Conservation (phyloP, 2,888 invertebrate species). For the Cephalotes varians region DNA sequence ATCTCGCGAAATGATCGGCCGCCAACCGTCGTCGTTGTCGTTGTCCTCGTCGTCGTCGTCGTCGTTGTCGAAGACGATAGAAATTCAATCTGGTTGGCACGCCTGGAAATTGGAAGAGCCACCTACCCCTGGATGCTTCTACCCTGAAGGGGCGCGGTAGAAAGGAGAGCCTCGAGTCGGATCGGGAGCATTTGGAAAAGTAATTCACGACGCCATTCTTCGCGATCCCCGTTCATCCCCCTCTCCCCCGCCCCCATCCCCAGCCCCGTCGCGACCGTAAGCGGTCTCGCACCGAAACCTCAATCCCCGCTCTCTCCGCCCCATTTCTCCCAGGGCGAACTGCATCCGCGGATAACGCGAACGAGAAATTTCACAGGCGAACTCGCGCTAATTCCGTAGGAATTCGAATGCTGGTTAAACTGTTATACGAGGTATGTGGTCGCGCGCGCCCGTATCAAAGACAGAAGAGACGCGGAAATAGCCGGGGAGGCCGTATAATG, state of each 20-base stretch:
- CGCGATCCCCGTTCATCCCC: slow-evolving; percentile 56
- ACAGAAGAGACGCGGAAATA: slow-evolving; percentile 32
- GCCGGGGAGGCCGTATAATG: slow-evolving; percentile 42
- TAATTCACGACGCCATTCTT: slow-evolving; percentile 79
- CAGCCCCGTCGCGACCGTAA: slow-evolving; percentile 30
- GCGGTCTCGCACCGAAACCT: slow-evolving; percentile 55
- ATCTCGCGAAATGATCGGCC: slow-evolving; percentile 82
- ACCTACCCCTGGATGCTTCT: slow-evolving; percentile 69
- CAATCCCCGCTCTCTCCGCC: slow-evolving; percentile 12
- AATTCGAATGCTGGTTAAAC: slow-evolving; percentile 66
- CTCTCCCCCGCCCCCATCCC: not conserved
- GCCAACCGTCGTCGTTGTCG: slow-evolving; percentile 63
- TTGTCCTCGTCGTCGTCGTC: slow-evolving; percentile 64
- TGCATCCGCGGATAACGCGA: slow-evolving; percentile 67
- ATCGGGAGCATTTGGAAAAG: slow-evolving; percentile 77
- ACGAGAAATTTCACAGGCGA: slow-evolving; percentile 70
- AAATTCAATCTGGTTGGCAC: slow-evolving; percentile 84
- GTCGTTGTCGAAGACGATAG: slow-evolving; percentile 77
- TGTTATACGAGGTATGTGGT: slow-evolving; percentile 57
- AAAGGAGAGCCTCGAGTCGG: slow-evolving; percentile 57
- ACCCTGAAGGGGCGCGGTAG: slow-evolving; percentile 60
- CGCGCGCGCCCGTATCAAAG: slow-evolving; percentile 24
- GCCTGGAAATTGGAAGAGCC: slow-evolving; percentile 82
- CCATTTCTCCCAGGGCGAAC: slow-evolving; percentile 31
- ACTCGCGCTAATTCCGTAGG: slow-evolving; percentile 65